Percentiles rank a stretch among this genome's conserved stretches.
Conservation (phyloP, 2,113 vertebrate species). For the Myiozetetes cayanensis region DNA sequence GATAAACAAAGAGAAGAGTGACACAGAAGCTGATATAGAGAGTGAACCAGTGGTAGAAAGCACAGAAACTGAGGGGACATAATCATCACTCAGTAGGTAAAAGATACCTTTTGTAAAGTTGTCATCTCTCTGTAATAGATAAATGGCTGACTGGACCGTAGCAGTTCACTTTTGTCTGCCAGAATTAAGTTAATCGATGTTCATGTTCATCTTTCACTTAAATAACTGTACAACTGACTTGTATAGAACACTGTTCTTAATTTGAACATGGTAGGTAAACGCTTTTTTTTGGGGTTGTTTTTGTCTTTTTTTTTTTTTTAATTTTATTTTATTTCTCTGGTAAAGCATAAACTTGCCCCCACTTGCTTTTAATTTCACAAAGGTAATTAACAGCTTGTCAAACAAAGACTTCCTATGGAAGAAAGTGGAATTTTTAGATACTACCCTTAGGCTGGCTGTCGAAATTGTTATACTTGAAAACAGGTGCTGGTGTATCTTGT, state of each 20-base stretch:
- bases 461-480: conserved; percentile 84
- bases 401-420: conserved; percentile 98
- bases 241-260: conserved; percentile 91
- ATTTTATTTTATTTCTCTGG: conserved; percentile 80
- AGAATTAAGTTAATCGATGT: conserved; percentile 87
- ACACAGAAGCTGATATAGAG: conserved; percentile 91
- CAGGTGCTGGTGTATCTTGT: conserved; percentile 83
- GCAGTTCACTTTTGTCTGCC: conserved; percentile 88
- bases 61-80: conserved; percentile 99
- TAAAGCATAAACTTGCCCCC: conserved; percentile 81
- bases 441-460: conserved; percentile 82
- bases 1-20: conserved; percentile 90
- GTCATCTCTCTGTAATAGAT: conserved; percentile 98
- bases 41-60: conserved; percentile 99
- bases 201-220: conserved; percentile 93
- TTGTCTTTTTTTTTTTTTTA: background rate
- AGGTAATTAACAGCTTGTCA: conserved; percentile 81
- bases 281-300: conserved; percentile 13
- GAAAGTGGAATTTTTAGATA: conserved; percentile 87
- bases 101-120: conserved; percentile 99
- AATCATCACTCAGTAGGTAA: conserved; percentile 99
- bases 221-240: conserved; percentile 92
- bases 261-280: conserved; percentile 91
- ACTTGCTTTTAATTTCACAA: conserved; percentile 81
- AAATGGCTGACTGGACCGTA: conserved; percentile 94